Conservation (phyloP, 1,140 invertebrate species). For the Cotesia chilonis region DNA sequence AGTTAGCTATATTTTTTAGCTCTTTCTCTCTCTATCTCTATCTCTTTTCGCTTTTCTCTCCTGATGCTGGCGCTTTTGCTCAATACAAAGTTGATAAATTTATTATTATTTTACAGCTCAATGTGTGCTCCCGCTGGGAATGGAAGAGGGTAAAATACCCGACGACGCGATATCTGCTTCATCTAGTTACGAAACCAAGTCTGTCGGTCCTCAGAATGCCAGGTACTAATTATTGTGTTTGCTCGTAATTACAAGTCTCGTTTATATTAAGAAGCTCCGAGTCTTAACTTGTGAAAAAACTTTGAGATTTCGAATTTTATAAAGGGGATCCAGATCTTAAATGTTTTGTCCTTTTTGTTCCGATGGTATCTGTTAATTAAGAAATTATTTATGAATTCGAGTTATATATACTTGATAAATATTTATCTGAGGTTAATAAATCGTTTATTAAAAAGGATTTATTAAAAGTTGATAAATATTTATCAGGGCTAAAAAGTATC, state of each 20-base stretch:
- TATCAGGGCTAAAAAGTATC: too few species aligned
- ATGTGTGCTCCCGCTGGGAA: slow-evolving; percentile 84
- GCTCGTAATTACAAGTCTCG: neutral
- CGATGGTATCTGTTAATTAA: too few species aligned
- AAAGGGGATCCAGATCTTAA: too few species aligned
- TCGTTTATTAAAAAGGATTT: too few species aligned
- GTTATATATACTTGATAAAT: too few species aligned
- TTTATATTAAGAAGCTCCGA: neutral
- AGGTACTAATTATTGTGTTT: slow-evolving; percentile 72
- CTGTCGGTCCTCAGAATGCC: slow-evolving; percentile 89
- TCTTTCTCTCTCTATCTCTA: neutral
- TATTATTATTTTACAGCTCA: slow-evolving; percentile 68
- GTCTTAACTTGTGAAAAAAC: too few species aligned
- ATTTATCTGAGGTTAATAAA: too few species aligned
- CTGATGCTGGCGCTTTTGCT: too few species aligned
- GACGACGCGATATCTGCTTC: slow-evolving; percentile 87
- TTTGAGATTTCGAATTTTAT: too few species aligned
- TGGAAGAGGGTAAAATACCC: slow-evolving; percentile 89
- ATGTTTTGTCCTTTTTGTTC: too few species aligned
- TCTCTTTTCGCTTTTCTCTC: neutral
- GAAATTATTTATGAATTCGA: too few species aligned
- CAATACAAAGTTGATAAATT: slow-evolving; percentile 7
- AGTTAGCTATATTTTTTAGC: neutral
- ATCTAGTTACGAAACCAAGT: slow-evolving; percentile 89
- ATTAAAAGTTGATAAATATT: too few species aligned